Evolutionary conservation across 2,113 vertebrate genomes (phyloP).

Genomic region (Stictonetta naevosa): DNA sequence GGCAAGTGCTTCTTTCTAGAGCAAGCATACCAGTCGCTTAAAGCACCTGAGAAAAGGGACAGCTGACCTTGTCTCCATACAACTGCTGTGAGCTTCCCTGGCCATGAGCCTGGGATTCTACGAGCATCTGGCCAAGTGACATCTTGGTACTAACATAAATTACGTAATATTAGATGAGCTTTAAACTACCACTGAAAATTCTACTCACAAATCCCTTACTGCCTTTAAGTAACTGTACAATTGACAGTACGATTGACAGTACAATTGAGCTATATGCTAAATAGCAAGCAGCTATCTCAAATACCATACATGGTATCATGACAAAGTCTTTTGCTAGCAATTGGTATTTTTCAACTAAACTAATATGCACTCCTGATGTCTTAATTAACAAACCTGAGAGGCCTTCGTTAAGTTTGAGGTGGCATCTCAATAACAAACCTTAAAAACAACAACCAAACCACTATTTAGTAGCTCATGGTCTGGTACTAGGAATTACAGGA

Average conservation of each 20-base stretch:
- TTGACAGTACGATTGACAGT: too few relatives aligned
- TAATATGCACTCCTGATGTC: neutral
- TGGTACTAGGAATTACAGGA: neutral
- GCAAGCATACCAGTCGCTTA: neutral
- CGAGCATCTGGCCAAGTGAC: conserved; percentile 43
- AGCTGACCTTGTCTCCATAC: conserved; percentile 29
- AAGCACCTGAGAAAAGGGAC: neutral
- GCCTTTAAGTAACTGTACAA: neutral
- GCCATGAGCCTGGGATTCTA: conserved; percentile 49
- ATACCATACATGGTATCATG: neutral
- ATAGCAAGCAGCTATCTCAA: neutral
- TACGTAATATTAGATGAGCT: conserved; percentile 7
- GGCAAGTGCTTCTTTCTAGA: neutral
- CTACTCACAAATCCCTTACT: neutral
- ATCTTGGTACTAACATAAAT: conserved; percentile 27
- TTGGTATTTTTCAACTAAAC: neutral
- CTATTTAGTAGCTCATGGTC: neutral
- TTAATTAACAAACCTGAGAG: neutral
- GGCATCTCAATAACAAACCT: neutral
- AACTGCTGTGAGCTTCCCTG: conserved; percentile 1
- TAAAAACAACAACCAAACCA: neutral
- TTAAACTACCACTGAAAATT: conserved; percentile 26
- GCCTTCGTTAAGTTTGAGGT: neutral
- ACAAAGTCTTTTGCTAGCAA: too few relatives aligned
- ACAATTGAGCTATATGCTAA: neutral